A percentile compares a stretch with the other conserved stretches of the same genome.
Conservation (phyloP, 2,113 vertebrate species). For the Onychostoma macrolepis region DNA sequence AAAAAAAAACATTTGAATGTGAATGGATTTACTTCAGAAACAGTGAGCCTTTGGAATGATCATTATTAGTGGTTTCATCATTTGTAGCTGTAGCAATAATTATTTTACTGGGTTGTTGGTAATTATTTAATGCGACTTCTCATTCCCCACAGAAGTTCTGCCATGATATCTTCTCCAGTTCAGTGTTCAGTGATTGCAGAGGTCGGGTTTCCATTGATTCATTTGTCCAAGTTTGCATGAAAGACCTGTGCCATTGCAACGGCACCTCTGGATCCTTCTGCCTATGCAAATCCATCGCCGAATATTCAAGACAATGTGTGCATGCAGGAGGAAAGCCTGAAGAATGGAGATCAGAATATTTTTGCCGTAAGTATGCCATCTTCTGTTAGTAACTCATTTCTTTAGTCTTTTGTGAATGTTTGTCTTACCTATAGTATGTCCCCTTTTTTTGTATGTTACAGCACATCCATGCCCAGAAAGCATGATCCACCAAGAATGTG, state of each 20-base stretch:
- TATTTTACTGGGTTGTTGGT: not conserved
- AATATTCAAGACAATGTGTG: constrained; percentile 89
- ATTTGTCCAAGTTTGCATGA: constrained; percentile 80
- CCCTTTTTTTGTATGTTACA: constrained; percentile 59
- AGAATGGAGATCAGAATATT: constrained; percentile 80
- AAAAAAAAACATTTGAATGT: not conserved
- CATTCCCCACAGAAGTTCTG: constrained; percentile 70
- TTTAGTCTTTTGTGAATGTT: not conserved
- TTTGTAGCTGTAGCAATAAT: not conserved
- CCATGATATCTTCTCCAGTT: constrained; percentile 66
- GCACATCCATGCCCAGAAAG: constrained; percentile 77
- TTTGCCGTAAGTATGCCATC: constrained; percentile 83
- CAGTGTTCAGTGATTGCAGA: constrained; percentile 77
- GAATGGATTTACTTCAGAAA: not conserved
- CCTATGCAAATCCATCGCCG: constrained; percentile 83
- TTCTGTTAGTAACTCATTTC: not conserved
- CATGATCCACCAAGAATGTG: constrained; percentile 83
- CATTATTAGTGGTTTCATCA: not conserved
- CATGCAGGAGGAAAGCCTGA: constrained; percentile 82
- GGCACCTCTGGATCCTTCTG: constrained; percentile 55
- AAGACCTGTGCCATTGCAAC: constrained; percentile 78
- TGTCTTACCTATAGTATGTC: not conserved
- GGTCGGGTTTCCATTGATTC: constrained; percentile 72
- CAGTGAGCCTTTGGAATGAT: not conserved
- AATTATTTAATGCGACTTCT: not conserved